These are phyloP conservation scores for Pseudochromis fuscus DNA, from an alignment of 2,797 vertebrate species.

Conservation along the genomic window DNA sequence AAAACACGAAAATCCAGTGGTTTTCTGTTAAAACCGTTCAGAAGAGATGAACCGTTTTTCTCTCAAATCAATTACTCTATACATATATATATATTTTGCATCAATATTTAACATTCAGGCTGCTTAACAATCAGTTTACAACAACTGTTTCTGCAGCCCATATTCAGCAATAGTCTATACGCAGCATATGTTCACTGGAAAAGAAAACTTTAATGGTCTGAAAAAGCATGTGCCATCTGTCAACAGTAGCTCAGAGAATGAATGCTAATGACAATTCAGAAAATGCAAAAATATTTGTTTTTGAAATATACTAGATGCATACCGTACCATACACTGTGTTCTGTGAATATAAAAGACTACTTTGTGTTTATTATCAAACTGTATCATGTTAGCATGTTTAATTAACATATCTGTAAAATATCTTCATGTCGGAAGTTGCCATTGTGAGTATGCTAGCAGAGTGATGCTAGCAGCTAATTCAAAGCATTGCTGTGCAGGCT, in stretches of 20 bases:
- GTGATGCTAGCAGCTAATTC: too few relatives aligned
- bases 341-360: background rate
- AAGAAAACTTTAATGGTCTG: slow-evolving; percentile 9
- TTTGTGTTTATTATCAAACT: too few relatives aligned
- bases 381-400: too few relatives aligned
- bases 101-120: slow-evolving; percentile 34
- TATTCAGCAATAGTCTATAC: background rate
- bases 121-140: slow-evolving; percentile 15
- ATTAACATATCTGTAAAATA: too few relatives aligned
- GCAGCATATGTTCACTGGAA: slow-evolving; percentile 5
- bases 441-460: too few relatives aligned
- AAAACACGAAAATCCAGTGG: slow-evolving; percentile 25
- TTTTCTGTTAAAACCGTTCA: slow-evolving; percentile 31
- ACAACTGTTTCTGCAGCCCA: slow-evolving; percentile 4
- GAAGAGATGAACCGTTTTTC: slow-evolving; percentile 9
- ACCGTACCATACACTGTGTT: too few relatives aligned
- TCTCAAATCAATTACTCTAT: slow-evolving; percentile 17
- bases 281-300: slow-evolving; percentile 12
- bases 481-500: too few relatives aligned
- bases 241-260: slow-evolving; percentile 5
- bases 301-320: too few relatives aligned
- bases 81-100: slow-evolving; percentile 10
- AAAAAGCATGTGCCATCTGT: slow-evolving; percentile 22
- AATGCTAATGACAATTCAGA: slow-evolving; percentile 15
- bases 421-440: too few relatives aligned